Conservation (phyloP, 2,113 vertebrate species). For the Leucosticte australis region DNA sequence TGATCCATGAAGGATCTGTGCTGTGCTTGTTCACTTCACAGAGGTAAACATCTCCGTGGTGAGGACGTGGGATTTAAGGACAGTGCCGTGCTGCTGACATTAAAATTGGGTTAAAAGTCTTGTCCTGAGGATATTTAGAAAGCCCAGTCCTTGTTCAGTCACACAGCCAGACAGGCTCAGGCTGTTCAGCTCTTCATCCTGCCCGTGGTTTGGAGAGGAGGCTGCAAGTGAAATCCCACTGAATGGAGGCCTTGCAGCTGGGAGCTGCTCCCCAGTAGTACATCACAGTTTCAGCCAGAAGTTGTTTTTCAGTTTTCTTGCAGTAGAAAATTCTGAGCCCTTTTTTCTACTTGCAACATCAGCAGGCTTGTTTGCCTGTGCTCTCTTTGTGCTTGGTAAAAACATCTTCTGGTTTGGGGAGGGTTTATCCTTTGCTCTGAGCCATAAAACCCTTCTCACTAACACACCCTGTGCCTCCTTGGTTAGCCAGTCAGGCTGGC, state of each 20-base stretch:
- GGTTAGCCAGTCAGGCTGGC: no score
- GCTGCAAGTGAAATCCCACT: fast-evolving
- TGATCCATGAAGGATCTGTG: slow-evolving; percentile 20
- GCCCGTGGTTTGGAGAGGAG: neutral
- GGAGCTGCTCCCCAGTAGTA: neutral
- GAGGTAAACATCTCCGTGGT: neutral
- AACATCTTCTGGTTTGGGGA: no score
- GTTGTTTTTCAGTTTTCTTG: no score
- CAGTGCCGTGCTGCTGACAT: neutral
- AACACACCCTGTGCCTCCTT: no score
- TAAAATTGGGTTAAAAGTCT: neutral
- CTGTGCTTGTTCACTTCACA: neutral
- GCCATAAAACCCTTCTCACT: no score
- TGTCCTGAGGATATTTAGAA: neutral
- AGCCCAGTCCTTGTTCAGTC: neutral
- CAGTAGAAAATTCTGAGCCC: no score
- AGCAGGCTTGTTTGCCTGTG: no score
- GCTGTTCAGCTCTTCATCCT: neutral
- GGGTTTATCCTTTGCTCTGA: no score
- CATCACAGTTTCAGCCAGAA: no score
- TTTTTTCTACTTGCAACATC: no score
- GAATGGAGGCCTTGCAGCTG: fast-evolving
- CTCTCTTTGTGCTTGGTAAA: no score
- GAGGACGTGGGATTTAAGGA: neutral
- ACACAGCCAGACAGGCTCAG: fast-evolving